Percentiles rank a stretch among this genome's conserved stretches.
These are phyloP conservation scores for Babylonia areolata DNA, from an alignment of 1,140 invertebrate genomes.

Conservation along the genomic window DNA sequence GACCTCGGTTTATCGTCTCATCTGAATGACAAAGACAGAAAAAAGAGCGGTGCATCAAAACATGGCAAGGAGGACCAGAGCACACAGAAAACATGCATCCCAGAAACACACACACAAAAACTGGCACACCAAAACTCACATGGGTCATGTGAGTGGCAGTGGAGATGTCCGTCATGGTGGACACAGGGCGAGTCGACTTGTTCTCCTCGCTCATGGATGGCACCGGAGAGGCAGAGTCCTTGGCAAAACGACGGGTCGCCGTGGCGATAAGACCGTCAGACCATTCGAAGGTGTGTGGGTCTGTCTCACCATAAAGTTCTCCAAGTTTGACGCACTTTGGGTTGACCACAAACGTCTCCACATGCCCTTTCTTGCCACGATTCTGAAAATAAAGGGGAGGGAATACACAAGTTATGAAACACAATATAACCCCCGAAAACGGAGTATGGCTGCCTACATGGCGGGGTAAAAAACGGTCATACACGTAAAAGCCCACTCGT, in stretches of 20 bases:
- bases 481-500: too few relatives aligned
- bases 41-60: too few relatives aligned
- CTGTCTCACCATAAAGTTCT: conserved; percentile 90
- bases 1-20: too few relatives aligned
- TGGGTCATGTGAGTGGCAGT: not conserved
- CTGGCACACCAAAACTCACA: not conserved
- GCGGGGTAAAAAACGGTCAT: too few relatives aligned
- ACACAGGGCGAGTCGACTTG: conserved; percentile 39
- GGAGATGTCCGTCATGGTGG: conserved; percentile 46
- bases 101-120: too few relatives aligned
- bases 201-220: conserved; percentile 44
- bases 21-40: too few relatives aligned
- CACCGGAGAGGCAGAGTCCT: conserved; percentile 53
- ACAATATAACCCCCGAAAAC: too few relatives aligned
- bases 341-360: conserved; percentile 84
- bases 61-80: too few relatives aligned
- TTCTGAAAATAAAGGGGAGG: conserved; percentile 13
- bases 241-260: conserved; percentile 68
- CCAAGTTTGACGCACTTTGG: conserved; percentile 87
- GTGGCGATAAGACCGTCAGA: conserved; percentile 81
- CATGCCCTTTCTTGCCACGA: conserved; percentile 69
- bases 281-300: conserved; percentile 88
- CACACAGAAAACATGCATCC: too few relatives aligned
- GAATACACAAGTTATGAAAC: not conserved
- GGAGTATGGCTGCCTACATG: too few relatives aligned